phyloP scores from a whole-genome alignment of 2,797 vertebrate genomes.

The Sparus aurata region DNA sequence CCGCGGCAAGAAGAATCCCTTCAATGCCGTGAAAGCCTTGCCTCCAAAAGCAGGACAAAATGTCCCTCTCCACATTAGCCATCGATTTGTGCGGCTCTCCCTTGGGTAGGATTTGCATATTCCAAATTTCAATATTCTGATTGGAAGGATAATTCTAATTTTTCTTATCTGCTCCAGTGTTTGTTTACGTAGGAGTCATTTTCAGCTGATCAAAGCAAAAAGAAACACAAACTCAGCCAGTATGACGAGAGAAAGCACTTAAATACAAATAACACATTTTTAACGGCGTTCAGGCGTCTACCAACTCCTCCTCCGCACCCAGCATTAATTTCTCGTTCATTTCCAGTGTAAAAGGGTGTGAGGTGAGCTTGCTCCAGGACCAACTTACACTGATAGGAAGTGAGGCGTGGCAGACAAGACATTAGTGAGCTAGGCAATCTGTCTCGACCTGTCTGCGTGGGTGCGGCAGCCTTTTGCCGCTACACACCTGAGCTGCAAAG shows the following conservation, averaged over 20 bases:
- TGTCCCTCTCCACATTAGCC: slow-evolving; percentile 52
- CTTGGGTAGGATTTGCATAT: slow-evolving; percentile 17
- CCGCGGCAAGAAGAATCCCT: slow-evolving; percentile 42
- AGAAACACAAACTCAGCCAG: not conserved
- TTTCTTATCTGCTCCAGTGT: slow-evolving; percentile 33
- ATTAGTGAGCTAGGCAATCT: slow-evolving; percentile 36
- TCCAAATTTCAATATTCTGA: slow-evolving; percentile 42
- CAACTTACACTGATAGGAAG: slow-evolving; percentile 20
- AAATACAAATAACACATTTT: slow-evolving; percentile 12
- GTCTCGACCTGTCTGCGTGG: slow-evolving; percentile 73
- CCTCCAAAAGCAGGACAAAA: slow-evolving; percentile 35
- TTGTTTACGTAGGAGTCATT: slow-evolving; percentile 46
- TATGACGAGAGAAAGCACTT: not conserved
- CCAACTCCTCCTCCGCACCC: slow-evolving; percentile 8
- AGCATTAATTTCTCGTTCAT: not conserved
- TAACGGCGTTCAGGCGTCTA: not conserved
- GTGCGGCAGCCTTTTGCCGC: slow-evolving; percentile 38
- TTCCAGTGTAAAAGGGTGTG: slow-evolving; percentile 15
- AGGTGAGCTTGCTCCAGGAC: slow-evolving; percentile 6
- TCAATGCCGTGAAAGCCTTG: slow-evolving; percentile 18
- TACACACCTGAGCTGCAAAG: slow-evolving; percentile 33
- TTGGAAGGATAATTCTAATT: slow-evolving; percentile 22
- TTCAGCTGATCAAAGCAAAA: slow-evolving; percentile 10
- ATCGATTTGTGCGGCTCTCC: slow-evolving; percentile 33
- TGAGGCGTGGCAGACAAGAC: slow-evolving; percentile 48